Evolutionary conservation across 2,888 invertebrate genomes (phyloP).

Genomic region (Apeira syringaria): DNA sequence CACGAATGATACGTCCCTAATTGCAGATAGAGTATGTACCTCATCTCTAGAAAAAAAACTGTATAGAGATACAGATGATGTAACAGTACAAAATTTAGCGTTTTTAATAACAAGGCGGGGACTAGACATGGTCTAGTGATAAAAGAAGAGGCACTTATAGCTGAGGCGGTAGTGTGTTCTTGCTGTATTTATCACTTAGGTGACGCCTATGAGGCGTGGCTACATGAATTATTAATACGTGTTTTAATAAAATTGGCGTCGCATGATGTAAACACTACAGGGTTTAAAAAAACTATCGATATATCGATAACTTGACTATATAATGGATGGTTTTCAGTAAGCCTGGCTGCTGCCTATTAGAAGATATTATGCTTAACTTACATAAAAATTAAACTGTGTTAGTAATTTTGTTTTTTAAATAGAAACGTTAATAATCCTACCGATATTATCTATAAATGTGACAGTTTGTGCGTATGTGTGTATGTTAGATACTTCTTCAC

Average conservation of each 20-base stretch:
- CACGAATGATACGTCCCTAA: constrained; percentile 23
- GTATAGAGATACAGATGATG: constrained; percentile 45
- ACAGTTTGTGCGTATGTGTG: too few species aligned
- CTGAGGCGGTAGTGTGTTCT: constrained; percentile 68
- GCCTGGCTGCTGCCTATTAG: too few species aligned
- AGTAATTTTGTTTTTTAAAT: too few species aligned
- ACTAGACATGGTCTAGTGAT: constrained; percentile 45
- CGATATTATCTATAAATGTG: too few species aligned
- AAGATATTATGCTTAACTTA: too few species aligned
- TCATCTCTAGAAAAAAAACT: constrained; percentile 64
- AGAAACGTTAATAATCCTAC: too few species aligned
- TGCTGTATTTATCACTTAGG: constrained; percentile 73
- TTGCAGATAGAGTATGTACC: too few species aligned
- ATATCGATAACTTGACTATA: constrained; percentile 1
- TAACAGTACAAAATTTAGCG: constrained; percentile 9
- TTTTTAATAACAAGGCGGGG: constrained; percentile 50
- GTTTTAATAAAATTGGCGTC: constrained; percentile 68
- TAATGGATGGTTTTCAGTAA: too few species aligned
- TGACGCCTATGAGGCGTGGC: constrained; percentile 79
- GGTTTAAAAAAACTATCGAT: constrained; percentile 13
- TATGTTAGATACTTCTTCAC: too few species aligned
- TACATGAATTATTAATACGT: constrained; percentile 71
- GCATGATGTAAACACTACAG: constrained; percentile 51
- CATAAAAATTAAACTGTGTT: too few species aligned
- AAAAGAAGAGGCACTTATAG: constrained; percentile 50